Percentiles rank a stretch among this genome's conserved stretches.
Conservation (phyloP, 2,888 invertebrate genomes). For the Deilephila porcellus region DNA sequence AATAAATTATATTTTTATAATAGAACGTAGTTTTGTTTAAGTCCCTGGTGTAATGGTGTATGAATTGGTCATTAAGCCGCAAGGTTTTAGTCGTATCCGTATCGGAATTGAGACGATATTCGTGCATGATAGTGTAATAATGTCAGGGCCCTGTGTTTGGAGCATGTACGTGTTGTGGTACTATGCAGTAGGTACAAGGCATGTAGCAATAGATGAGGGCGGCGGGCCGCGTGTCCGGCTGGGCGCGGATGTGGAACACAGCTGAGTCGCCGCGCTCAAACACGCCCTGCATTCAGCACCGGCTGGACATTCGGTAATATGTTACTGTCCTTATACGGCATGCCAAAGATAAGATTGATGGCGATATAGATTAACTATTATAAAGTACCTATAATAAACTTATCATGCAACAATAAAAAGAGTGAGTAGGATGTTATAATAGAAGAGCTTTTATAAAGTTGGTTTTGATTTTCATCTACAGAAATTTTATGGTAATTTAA, state of each 20-base stretch:
- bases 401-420: too few relatives aligned
- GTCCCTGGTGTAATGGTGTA: not conserved
- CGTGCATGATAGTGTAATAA: constrained; percentile 14
- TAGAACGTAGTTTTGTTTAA: constrained; percentile 33
- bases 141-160: constrained; percentile 17
- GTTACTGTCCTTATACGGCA: not conserved
- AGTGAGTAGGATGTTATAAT: too few relatives aligned
- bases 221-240: constrained; percentile 31
- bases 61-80: not conserved
- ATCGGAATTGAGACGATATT: not conserved
- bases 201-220: constrained; percentile 26
- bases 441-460: too few relatives aligned
- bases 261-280: constrained; percentile 36
- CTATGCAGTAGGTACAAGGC: not conserved
- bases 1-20: constrained; percentile 44
- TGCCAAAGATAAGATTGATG: not conserved
- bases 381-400: not conserved
- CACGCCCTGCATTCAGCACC: not conserved
- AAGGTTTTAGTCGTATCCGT: too few relatives aligned
- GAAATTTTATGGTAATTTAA: too few relatives aligned
- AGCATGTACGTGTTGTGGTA: not conserved
- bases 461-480: too few relatives aligned
- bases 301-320: constrained; percentile 6
- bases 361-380: not conserved
- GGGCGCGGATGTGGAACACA: constrained; percentile 43